Base-by-base conservation (phyloP, 2,797 vertebrate species). In the Natrix natrix region DNA sequence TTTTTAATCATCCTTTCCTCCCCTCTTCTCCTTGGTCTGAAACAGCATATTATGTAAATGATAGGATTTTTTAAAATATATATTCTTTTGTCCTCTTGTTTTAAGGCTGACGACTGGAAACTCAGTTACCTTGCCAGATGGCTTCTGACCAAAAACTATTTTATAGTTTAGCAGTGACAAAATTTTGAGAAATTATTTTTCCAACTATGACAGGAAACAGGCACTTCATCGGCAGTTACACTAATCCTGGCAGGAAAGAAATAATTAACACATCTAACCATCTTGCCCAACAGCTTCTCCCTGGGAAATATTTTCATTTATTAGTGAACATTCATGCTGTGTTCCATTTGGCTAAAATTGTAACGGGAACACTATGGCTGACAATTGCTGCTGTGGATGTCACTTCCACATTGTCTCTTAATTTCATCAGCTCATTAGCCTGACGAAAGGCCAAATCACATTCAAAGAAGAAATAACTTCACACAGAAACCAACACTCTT, bases 81-180 rank as follows among this genome's bases (percentile, higher is more conserved):
- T 87, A 87, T 61, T 90, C 43, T 59, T 89, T 32, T 60, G 52
- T 55, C 52, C 74, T 91, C 24, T 37, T 91, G 48, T 89, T 91
- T 59, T 91, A 86, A 37, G 59, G 57, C 57, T 60, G 83, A 6
- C 14, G 57, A 26, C 17, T 93, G 57, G 86, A 91, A 91, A 89
- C 52, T 48, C 66, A 22, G 78, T 90, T 32, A 90, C 83, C 4
- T 22, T 90, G 89, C 92, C 89, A 87, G 37, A 43, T 88, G 92
- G 92, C 43, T 78, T 88, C 56, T 90, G 61, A 52, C 86, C 86
- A 91, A 37, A 74, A 91, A 66, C 86, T 88, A 37, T 88, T 91
- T 89, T 91, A 83, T 60, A 93, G 59, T 26, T 91, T 89, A 43
- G 43, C 57, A 37, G n/a, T 87, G 28, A 54, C 61, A 87, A 66